Evolutionary conservation across 2,113 vertebrate species (phyloP), one percentile per base, ranked within the genome.

Genomic region (Xenopus laevis): DNA sequence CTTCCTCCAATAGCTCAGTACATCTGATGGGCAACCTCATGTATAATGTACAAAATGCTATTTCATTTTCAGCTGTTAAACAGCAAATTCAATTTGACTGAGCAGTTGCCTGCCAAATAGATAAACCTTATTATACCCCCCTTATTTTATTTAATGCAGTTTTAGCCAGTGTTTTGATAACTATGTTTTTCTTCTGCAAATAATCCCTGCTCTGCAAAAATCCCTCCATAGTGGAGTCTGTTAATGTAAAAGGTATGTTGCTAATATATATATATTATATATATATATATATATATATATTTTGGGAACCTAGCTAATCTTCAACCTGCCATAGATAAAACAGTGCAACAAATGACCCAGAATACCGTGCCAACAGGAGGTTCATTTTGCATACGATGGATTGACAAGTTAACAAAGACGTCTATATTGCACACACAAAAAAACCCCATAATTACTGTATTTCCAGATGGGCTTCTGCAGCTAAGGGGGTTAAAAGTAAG

Each of bases 11-110:
- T 82, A 88, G 83, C 78, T 77, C 81, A 84, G 83, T 78, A 86
- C 84, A 88, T 86, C 82, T 89, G 84, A 91, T 83, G 89, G 15
- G 33, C 79, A 73, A 84, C 75, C 84, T 90, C 87, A 89, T 88
- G 84, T 89, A 89, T 89, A 89, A 89, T 87, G 88, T 83, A 90
- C 82, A 84, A 83, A 85, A 87, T 75, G 80, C 80, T 77, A 87
- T 87, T 88, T 87, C 86, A 88, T 90, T 89, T 89, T 87, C 83
- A 84, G 82, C 86, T 85, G 85, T 83, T 89, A 86, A 75, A 88
- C 80, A 87, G 81, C 77, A 84, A 86, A 89, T 87, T 89, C 87
- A 87, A 89, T 90, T 90, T 88, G 83, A 78, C 82, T 83, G 78
- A 83, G 81, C 64, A 1, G 79, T 76, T 84, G 81, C 85, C 88